Percentiles rank a stretch among this genome's conserved stretches.
phyloP scores from a whole-genome alignment of 1,140 invertebrate genomes.

The Sarcophaga peregrina region DNA sequence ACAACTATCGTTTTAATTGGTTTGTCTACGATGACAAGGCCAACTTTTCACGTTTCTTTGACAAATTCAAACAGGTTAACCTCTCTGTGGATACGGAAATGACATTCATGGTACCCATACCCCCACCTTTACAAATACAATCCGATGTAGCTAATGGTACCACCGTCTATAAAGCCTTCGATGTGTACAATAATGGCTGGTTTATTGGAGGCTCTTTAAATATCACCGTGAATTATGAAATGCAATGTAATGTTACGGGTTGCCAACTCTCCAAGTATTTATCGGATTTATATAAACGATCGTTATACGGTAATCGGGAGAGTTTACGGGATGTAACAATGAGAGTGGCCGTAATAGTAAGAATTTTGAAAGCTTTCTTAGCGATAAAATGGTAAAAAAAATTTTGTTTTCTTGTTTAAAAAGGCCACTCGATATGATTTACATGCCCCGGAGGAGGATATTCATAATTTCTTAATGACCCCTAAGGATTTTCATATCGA shows the following conservation, averaged over 20 bases:
- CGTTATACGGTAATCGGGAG: constrained; percentile 52
- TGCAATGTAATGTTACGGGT: constrained; percentile 46
- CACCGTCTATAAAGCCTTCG: constrained; percentile 50
- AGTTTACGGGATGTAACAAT: constrained; percentile 54
- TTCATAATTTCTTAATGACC: constrained; percentile 28
- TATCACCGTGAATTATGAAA: constrained; percentile 55
- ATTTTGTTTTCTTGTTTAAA: neutral
- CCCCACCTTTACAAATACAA: neutral
- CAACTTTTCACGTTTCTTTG: constrained; percentile 40
- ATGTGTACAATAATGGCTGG: constrained; percentile 60
- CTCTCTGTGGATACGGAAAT: constrained; percentile 53
- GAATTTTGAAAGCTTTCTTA: constrained; percentile 42
- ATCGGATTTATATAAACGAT: constrained; percentile 51
- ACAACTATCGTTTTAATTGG: constrained; percentile 54
- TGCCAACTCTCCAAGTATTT: constrained; percentile 53
- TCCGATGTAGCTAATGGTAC: neutral
- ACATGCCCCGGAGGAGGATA: neutral
- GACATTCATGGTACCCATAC: constrained; percentile 42
- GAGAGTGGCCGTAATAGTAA: constrained; percentile 52
- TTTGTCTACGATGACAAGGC: constrained; percentile 51
- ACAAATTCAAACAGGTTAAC: constrained; percentile 47
- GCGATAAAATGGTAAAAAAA: constrained; percentile 31
- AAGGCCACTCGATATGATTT: constrained; percentile 37
- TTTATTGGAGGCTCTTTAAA: constrained; percentile 55
- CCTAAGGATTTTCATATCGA: constrained; percentile 33